A percentile compares a stretch with the other conserved stretches of the same genome.
These are phyloP conservation scores for Cassiopea andromeda DNA, from an alignment of 30 jellyfish, hydroid and myxozoan genomes.

Conservation along the genomic window DNA sequence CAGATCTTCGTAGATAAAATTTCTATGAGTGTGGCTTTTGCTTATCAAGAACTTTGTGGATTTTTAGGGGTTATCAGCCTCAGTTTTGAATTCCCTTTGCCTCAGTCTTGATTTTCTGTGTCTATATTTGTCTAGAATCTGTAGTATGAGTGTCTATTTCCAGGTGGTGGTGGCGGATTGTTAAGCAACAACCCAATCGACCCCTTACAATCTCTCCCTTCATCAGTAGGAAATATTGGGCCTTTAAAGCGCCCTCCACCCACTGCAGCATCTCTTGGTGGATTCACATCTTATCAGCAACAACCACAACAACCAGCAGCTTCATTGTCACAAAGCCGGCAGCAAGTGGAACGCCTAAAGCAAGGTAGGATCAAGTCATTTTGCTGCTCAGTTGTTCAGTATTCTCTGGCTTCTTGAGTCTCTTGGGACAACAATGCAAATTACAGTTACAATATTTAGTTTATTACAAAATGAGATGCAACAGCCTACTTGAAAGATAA, in stretches of 20 bases:
- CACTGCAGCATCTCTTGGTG: constrained; percentile 59
- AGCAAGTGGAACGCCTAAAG: constrained; percentile 83
- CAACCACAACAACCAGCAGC: constrained; percentile 74
- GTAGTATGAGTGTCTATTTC: not conserved
- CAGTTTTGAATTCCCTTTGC: too few species aligned
- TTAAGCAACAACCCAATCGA: constrained; percentile 45
- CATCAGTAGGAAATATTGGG: constrained; percentile 52
- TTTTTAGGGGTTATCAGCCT: too few species aligned
- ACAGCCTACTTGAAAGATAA: too few species aligned
- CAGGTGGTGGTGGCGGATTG: constrained; percentile 31
- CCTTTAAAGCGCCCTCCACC: constrained; percentile 45
- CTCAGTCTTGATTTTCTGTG: too few species aligned
- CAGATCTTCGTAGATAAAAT: too few species aligned
- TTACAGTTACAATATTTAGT: too few species aligned
- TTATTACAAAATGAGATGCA: too few species aligned
- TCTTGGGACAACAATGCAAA: too few species aligned
- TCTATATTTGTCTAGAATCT: too few species aligned
- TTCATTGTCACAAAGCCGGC: constrained; percentile 73
- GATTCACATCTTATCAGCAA: constrained; percentile 64
- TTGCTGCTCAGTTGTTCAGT: not conserved
- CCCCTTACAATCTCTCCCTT: constrained; percentile 41
- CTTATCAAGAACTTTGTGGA: too few species aligned
- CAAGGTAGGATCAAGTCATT: constrained; percentile 63
- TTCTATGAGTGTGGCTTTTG: too few species aligned
- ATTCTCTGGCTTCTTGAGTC: too few species aligned